These are phyloP conservation scores for Lepidocolaptes lacrymiger DNA, from an alignment of 2,797 vertebrate species.

Conservation along the genomic window DNA sequence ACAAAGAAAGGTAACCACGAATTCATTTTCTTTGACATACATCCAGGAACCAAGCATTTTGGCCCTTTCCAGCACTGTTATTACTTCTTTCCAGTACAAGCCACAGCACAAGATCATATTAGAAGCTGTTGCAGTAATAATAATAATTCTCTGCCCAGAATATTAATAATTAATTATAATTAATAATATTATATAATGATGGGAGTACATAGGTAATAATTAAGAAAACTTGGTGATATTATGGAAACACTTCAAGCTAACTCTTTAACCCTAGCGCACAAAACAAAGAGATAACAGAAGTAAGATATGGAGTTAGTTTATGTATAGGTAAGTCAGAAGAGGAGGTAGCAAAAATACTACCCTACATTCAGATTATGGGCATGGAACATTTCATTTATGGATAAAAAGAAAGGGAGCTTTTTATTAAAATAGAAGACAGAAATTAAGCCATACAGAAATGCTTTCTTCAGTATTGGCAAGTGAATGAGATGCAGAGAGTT, in stretches of 20 bases:
- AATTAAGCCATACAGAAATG: not conserved
- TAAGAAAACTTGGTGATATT: not conserved
- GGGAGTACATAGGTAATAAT: not conserved
- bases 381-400: not conserved
- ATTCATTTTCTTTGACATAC: not conserved
- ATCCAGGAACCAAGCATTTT: not conserved
- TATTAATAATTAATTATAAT: too few species aligned
- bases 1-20: not conserved
- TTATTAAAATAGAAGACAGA: not conserved
- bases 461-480: not conserved
- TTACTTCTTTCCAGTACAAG: not conserved
- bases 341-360: not conserved
- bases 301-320: not conserved
- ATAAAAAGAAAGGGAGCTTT: not conserved
- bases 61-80: not conserved
- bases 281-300: not conserved
- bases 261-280: not conserved
- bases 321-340: not conserved
- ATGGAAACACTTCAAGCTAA: not conserved
- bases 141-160: not conserved
- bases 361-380: not conserved
- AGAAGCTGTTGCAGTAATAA: not conserved
- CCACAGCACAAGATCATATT: not conserved
- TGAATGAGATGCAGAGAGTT: not conserved
- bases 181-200: not conserved